Evolutionary conservation across 2,113 vertebrate genomes (phyloP).

Genomic region (Bubo bubo): DNA sequence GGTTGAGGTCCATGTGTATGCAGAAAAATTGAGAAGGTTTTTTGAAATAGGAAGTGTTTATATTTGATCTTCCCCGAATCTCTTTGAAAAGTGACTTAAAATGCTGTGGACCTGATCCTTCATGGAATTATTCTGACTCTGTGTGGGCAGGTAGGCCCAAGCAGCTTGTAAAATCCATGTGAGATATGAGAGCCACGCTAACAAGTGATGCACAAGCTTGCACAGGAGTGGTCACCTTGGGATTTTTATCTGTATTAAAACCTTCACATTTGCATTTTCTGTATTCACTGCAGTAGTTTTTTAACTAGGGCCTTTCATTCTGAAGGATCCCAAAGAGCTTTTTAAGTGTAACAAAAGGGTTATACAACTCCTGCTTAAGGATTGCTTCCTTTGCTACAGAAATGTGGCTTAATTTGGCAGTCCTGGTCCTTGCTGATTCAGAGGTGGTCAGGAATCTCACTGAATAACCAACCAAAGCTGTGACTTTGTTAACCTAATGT

Average conservation of each 20-base stretch:
- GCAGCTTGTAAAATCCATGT: neutral
- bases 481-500: neutral
- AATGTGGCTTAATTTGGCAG: neutral
- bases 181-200: neutral
- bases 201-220: neutral
- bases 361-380: neutral
- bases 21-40: neutral
- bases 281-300: neutral
- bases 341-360: neutral
- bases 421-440: neutral
- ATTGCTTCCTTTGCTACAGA: neutral
- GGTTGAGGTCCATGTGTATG: neutral
- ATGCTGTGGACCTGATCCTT: neutral
- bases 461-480: neutral
- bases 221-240: neutral
- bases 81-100: neutral
- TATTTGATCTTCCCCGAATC: neutral
- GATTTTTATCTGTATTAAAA: neutral
- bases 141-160: neutral
- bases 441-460: neutral
- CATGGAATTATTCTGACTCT: neutral
- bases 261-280: neutral
- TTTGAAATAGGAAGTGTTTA: neutral
- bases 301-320: constrained; percentile 28
- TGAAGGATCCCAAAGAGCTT: constrained; percentile 56